Evolutionary conservation across 2,797 vertebrate genomes (phyloP), one percentile per base, ranked within the genome.

Genomic region (Psittacula echo): DNA sequence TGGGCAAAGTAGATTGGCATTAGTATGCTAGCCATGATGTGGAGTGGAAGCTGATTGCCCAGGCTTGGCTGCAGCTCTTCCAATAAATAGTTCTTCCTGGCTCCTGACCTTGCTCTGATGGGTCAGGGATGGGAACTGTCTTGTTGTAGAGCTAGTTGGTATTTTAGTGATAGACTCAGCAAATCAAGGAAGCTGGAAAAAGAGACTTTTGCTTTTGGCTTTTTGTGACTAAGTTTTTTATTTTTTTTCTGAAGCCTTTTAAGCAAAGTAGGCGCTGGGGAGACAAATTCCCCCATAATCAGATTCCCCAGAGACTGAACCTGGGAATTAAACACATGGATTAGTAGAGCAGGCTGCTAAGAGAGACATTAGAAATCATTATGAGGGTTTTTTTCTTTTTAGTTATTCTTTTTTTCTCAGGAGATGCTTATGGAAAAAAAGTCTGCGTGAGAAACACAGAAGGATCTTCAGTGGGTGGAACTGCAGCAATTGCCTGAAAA

Each of bases 261-360:
- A 73, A 79, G 45, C 10, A 72, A 88, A 89, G 30, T 29, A 68
- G 62, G 84, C 37, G n/a, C 30, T 51, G 60, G 86, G 66, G 24
- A 83, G 51, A 81, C 61, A 78, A 77, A 30, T 83, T 91, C 27
- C 53, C 39, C 58, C 78, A 64, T 53, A 70, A 65, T 85, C 45
- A 91, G 50, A 83, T 75, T 87, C n/a, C 30, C 64, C 30, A 75
- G 85, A 73, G 61, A 85, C 30, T 83, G 47, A 89, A 80, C 30
- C 30, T 81, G 39, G 11, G 47, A 91, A 72, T 87, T 89, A 73
- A 92, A 93, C 8, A 87, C 11, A 22, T 41, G 42, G 45, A 90
- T 91, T 94, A 93, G 50, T 75, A 82, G 89, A 92, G 29, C 30
- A 92, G 54, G n/a, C 66, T 75, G 62, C 72, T 78, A 80, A 41